These are phyloP conservation scores for Trogon melanurus DNA, from an alignment of 2,113 vertebrate species.

Conservation along the genomic window DNA sequence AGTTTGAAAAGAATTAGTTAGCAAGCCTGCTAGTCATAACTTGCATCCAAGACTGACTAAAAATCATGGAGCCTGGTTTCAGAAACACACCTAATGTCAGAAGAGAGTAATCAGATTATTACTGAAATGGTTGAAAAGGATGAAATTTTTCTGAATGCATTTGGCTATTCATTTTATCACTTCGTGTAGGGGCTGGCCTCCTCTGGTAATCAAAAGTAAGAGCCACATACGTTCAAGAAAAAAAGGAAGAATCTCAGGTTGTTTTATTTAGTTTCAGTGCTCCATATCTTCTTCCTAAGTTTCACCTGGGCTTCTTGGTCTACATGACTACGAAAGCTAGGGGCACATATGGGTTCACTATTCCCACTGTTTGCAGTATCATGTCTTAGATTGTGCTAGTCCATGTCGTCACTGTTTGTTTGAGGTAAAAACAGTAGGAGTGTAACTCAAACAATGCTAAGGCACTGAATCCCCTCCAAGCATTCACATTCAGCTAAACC, in stretches of 20 bases:
- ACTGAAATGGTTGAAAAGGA: not conserved
- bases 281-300: not conserved
- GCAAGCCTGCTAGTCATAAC: not conserved
- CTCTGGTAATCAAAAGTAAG: not conserved
- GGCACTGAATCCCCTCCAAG: not conserved
- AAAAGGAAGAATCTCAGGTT: not conserved
- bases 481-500: not conserved
- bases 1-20: not conserved
- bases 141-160: not conserved
- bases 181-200: not conserved
- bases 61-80: not conserved
- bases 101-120: not conserved
- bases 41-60: not conserved
- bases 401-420: not conserved
- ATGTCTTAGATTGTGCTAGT: not conserved
- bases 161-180: not conserved
- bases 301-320: not conserved
- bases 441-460: not conserved
- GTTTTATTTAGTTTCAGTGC: not conserved
- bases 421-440: not conserved
- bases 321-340: not conserved
- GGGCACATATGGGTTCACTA: not conserved
- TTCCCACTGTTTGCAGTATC: not conserved
- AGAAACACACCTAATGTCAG: not conserved
- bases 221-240: not conserved